These are phyloP conservation scores for Aphelocoma coerulescens DNA, from an alignment of 2,113 vertebrate genomes.

Conservation along the genomic window DNA sequence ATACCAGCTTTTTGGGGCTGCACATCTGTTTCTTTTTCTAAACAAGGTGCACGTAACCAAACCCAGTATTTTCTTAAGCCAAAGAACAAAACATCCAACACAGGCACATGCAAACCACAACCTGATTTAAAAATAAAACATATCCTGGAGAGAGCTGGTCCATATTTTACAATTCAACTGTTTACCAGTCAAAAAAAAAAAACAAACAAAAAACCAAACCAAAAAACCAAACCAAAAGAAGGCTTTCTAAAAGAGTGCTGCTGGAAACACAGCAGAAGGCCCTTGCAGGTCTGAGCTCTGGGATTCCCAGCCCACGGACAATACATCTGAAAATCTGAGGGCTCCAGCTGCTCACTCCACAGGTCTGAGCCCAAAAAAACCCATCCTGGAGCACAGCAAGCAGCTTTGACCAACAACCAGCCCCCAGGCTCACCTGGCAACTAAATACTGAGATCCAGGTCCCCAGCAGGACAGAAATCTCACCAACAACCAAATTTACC, in stretches of 20 bases:
- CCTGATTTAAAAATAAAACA: not conserved
- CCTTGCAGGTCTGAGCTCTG: not conserved
- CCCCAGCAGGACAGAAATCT: not conserved
- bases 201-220: not conserved
- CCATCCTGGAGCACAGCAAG: not conserved
- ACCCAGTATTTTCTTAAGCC: not conserved
- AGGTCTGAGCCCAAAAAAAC: not conserved
- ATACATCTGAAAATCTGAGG: not conserved
- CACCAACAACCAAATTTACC: not conserved
- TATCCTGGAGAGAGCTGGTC: not conserved
- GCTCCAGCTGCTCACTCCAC: not conserved
- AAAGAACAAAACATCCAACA: not conserved
- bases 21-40: not conserved
- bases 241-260: not conserved
- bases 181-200: not conserved
- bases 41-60: not conserved
- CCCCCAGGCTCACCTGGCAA: not conserved
- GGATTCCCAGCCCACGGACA: fast-evolving
- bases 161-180: not conserved
- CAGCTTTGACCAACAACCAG: not conserved
- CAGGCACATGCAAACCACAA: not conserved
- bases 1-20: not conserved
- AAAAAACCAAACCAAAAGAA: not conserved
- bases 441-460: not conserved
- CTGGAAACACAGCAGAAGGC: not conserved